These are phyloP conservation scores for Dipodomys spectabilis DNA, from an alignment of 2,113 vertebrate species.

Conservation along the genomic window DNA sequence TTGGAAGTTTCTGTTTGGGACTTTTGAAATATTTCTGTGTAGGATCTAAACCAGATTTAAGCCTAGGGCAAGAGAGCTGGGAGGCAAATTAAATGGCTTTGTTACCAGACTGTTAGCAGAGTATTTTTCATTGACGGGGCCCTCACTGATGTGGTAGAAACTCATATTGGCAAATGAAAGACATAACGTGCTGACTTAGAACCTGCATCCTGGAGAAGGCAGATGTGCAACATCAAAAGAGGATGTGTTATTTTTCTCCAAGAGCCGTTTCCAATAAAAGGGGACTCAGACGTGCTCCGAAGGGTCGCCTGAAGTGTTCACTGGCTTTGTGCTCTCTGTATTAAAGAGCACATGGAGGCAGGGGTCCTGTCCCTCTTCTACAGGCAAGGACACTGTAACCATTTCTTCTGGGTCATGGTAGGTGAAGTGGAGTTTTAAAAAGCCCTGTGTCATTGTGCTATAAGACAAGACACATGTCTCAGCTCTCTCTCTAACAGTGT, in stretches of 20 bases:
- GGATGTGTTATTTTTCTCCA: slow-evolving; percentile 80
- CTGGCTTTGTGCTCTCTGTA: slow-evolving; percentile 79
- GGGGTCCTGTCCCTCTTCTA: neutral
- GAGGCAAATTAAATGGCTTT: slow-evolving; percentile 8
- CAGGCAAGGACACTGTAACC: neutral
- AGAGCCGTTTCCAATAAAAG: slow-evolving; percentile 83
- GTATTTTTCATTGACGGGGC: slow-evolving; percentile 44
- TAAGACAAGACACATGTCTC: neutral
- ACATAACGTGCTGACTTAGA: slow-evolving; percentile 65
- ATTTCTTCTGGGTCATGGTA: neutral
- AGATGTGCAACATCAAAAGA: slow-evolving; percentile 84
- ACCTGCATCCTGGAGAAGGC: slow-evolving; percentile 75
- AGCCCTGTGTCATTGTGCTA: neutral
- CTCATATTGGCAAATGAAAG: slow-evolving; percentile 80
- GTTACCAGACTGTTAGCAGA: slow-evolving; percentile 31
- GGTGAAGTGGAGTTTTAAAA: neutral
- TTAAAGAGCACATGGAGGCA: slow-evolving; percentile 43
- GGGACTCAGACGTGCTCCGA: slow-evolving; percentile 55
- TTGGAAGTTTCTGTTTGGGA: slow-evolving; percentile 18
- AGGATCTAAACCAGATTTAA: slow-evolving; percentile 30
- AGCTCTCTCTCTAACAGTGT: neutral
- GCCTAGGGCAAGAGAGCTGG: neutral
- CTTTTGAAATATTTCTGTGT: slow-evolving; percentile 38
- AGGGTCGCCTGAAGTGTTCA: slow-evolving; percentile 74
- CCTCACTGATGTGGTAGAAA: slow-evolving; percentile 67